These are phyloP conservation scores for Dipodomys merriami DNA, from an alignment of 2,113 vertebrate species.

Conservation along the genomic window DNA sequence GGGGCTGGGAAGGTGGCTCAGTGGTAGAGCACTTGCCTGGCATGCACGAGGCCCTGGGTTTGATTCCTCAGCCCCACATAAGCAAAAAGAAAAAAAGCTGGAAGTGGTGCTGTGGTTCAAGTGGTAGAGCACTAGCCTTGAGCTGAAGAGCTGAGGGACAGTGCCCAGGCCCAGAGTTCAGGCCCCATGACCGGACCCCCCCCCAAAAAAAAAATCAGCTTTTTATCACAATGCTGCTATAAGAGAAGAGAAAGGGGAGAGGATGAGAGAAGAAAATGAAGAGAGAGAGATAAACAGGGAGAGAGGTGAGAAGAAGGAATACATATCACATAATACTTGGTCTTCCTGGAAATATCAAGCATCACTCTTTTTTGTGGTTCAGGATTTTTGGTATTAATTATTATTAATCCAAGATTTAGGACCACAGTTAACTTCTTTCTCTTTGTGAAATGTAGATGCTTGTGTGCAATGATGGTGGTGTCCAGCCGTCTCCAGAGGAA, in stretches of 20 bases:
- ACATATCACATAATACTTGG: constrained; percentile 31
- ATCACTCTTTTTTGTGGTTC: background rate
- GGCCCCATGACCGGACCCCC: no score
- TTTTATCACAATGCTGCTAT: background rate
- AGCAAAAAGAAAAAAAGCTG: no score
- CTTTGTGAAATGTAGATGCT: constrained; percentile 85
- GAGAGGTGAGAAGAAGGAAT: background rate
- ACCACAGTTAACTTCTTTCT: constrained; percentile 25
- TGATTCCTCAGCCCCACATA: no score
- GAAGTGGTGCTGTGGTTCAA: no score
- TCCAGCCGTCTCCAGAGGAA: constrained; percentile 91
- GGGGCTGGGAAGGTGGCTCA: no score
- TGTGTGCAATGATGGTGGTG: constrained; percentile 93
- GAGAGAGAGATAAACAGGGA: no score
- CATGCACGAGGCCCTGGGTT: no score
- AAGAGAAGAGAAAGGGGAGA: background rate
- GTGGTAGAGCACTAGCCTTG: no score
- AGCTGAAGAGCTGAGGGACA: no score
- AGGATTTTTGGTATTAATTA: constrained; percentile 53
- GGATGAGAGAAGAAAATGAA: background rate
- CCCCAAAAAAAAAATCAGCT: background rate
- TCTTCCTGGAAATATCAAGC: constrained; percentile 54
- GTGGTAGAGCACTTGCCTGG: no score
- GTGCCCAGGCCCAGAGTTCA: no score
- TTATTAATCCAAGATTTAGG: constrained; percentile 15